Evolutionary conservation across 2,888 invertebrate genomes (phyloP).

Genomic region (Drosophila borealis): DNA sequence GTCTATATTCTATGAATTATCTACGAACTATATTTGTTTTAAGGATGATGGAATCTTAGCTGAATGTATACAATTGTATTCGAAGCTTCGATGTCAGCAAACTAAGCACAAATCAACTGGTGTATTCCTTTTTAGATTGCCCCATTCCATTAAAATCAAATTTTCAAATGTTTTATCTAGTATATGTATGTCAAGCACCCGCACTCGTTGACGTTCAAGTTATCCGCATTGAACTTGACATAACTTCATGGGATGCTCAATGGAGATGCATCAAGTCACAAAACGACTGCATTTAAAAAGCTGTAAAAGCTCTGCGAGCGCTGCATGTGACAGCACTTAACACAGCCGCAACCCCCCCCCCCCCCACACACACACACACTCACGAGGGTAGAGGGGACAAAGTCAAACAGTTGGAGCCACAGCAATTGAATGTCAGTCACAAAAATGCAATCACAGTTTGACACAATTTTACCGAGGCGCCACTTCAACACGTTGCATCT

Average conservation of each 20-base stretch:
- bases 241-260: constrained; percentile 26
- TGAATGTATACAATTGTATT: too few species aligned
- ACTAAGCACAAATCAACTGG: not conserved
- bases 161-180: not conserved
- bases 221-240: constrained; percentile 57
- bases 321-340: constrained; percentile 55
- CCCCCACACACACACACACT: constrained; percentile 11
- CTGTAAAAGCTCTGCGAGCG: constrained; percentile 36
- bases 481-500: constrained; percentile 80
- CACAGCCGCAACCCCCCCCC: constrained; percentile 19
- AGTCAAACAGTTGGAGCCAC: constrained; percentile 56
- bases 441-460: constrained; percentile 80
- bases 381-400: constrained; percentile 24
- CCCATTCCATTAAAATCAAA: not conserved
- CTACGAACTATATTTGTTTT: too few species aligned
- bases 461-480: constrained; percentile 78
- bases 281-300: constrained; percentile 56
- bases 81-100: too few species aligned
- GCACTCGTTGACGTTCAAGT: constrained; percentile 9
- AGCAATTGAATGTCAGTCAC: constrained; percentile 79
- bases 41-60: too few species aligned
- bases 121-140: not conserved
- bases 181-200: constrained; percentile 17
- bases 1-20: too few species aligned
- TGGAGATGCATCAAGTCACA: constrained; percentile 54